These are phyloP conservation scores for Lepidocyrtinus sp. DNA, from an alignment of 2,888 invertebrate genomes.

Conservation along the genomic window DNA sequence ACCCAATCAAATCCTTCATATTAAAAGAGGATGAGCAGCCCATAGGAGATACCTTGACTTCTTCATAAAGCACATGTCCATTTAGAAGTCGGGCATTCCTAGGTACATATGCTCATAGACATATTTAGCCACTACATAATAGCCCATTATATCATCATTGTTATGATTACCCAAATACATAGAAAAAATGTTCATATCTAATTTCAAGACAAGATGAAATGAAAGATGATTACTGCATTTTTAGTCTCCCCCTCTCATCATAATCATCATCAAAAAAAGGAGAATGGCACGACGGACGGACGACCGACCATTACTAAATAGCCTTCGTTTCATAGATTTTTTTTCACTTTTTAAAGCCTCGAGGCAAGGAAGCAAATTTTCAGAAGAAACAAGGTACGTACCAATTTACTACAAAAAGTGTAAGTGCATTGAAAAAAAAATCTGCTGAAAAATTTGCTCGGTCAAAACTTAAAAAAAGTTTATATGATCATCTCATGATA, in stretches of 20 bases:
- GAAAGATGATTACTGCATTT: slow-evolving; percentile 31
- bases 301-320: slow-evolving; percentile 32
- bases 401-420: not conserved
- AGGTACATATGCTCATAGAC: slow-evolving; percentile 2
- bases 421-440: slow-evolving; percentile 18
- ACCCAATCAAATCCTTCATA: not conserved
- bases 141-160: slow-evolving; percentile 26
- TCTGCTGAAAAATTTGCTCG: not conserved
- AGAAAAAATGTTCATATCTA: not conserved
- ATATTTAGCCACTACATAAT: not conserved
- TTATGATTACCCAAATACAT: slow-evolving; percentile 29
- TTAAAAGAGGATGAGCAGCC: not conserved
- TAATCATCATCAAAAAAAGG: slow-evolving; percentile 11
- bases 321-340: slow-evolving; percentile 16
- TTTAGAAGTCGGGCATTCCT: too few species aligned
- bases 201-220: slow-evolving; percentile 1
- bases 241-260: slow-evolving; percentile 13
- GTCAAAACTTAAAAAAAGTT: not conserved
- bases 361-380: slow-evolving; percentile 30
- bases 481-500: not conserved
- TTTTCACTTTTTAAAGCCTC: not conserved
- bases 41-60: slow-evolving; percentile 17
- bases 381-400: too few species aligned
- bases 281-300: slow-evolving; percentile 11
- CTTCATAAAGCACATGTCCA: not conserved